Base-by-base conservation (phyloP, 2,888 invertebrate species). In the Drosophila peninsularis region DNA sequence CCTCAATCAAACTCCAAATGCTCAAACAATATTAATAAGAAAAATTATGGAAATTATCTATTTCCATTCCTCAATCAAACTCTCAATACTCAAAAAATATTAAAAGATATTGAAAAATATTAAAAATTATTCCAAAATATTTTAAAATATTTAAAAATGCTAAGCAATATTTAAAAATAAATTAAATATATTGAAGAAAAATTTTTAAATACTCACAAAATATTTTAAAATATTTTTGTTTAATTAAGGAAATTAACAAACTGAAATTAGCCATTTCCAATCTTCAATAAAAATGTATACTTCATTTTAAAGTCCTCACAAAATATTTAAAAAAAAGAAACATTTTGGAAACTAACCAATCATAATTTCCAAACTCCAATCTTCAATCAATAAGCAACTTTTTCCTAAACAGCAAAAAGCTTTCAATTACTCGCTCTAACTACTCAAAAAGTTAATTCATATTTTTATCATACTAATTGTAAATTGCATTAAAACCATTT, bases 381-480 rank as follows among this genome's bases (percentile, higher is more conserved):
- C 21, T 3, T 37, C 19, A 32, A 19, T 32, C 17, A 49, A 50
- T 21, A 5, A 21, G 5, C 13, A 9, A 47, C 7, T 27, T 61
- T 32, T 19, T 24, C 13, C 11, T 32, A 19, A 57, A 13, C 17
- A 37, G 36, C 14, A 54, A 68, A 53, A 17, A 45, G n/a, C n/a
- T 45, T 41, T 42, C 27, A 60, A 54, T 56, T 58, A 19, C 47
- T 19, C 30, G 11, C 19, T 32, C 47, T 47, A 47, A 13, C 47
- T 47, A 47, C 47, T 10, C 30, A 30, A 32, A 47, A 47, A 32
- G 30, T 32, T 30, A 17, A 17, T 32, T 47, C 58, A 65, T 52
- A 58, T 68, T 76, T 76, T 36, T 7, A n/a, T 34, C n/a, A 64
- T 41, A 42, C 7, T 14, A 21, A 21, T 42, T 42, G 24, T 24